phyloP scores from a whole-genome alignment of 2,888 invertebrate genomes.

The Apotomis capreana region DNA sequence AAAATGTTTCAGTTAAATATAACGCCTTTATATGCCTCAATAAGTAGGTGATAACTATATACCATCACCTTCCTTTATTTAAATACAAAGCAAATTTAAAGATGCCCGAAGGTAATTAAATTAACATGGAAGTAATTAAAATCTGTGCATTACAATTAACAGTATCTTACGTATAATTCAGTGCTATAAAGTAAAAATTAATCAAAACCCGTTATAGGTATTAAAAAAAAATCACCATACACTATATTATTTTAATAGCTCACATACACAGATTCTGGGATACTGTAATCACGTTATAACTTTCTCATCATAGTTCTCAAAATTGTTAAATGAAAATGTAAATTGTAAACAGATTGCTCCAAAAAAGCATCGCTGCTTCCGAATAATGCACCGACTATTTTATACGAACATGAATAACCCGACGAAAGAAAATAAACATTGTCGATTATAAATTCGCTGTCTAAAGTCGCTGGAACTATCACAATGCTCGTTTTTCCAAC shows the following conservation, averaged over 20 bases:
- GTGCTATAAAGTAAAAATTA: background rate
- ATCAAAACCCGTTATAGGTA: background rate
- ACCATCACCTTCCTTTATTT: slow-evolving; percentile 4
- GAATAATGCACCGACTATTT: slow-evolving; percentile 12
- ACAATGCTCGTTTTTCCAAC: background rate
- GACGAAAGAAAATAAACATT: background rate
- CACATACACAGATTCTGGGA: background rate
- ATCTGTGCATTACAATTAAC: slow-evolving; percentile 9
- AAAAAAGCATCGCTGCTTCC: background rate
- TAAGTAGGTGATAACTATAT: too few relatives aligned
- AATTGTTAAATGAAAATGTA: slow-evolving; percentile 13
- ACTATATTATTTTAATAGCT: background rate
- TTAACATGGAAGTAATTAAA: slow-evolving; percentile 16
- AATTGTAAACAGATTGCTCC: background rate
- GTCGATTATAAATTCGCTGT: slow-evolving; percentile 1
- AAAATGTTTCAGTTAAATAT: too few relatives aligned
- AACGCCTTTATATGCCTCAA: too few relatives aligned
- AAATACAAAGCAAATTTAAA: background rate
- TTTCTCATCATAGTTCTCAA: slow-evolving; percentile 12
- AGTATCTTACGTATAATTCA: slow-evolving; percentile 1
- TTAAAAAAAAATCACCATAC: too few relatives aligned
- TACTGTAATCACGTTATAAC: slow-evolving; percentile 12
- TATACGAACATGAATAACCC: slow-evolving; percentile 11
- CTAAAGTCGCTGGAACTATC: background rate
- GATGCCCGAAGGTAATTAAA: slow-evolving; percentile 8